phyloP scores from a whole-genome alignment of 1,140 invertebrate species.

The Cotesia glomerata region DNA sequence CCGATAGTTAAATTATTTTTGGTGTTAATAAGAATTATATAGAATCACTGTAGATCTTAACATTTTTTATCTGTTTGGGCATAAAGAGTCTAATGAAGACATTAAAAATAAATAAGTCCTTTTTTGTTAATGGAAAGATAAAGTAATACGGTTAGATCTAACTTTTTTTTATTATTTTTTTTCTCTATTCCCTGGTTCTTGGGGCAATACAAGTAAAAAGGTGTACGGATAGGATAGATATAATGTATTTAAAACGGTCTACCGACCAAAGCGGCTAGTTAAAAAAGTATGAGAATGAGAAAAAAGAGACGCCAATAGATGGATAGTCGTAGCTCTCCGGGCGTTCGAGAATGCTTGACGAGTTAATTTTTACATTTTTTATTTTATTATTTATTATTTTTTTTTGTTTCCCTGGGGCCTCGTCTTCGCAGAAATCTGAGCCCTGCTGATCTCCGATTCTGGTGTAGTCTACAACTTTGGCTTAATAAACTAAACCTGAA shows the following conservation, averaged over 20 bases:
- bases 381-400: background rate
- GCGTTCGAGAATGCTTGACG: conserved; percentile 9
- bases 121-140: conserved; percentile 6
- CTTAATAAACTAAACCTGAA: too few species aligned
- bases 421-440: background rate
- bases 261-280: too few species aligned
- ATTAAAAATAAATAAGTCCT: background rate
- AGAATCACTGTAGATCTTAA: background rate
- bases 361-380: conserved; percentile 17
- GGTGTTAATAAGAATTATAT: conserved; percentile 8
- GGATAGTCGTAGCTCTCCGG: background rate
- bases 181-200: background rate
- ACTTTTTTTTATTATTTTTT: background rate
- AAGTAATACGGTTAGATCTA: background rate
- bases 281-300: background rate
- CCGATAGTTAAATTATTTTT: background rate
- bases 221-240: background rate
- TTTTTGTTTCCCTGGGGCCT: background rate
- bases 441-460: background rate
- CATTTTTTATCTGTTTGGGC: background rate
- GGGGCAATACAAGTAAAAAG: background rate
- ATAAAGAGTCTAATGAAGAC: background rate
- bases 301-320: background rate
- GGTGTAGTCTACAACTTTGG: too few species aligned
- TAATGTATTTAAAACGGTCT: background rate